Conservation (phyloP, 2,797 vertebrate genomes). For the Cephalopachus bancanus region DNA sequence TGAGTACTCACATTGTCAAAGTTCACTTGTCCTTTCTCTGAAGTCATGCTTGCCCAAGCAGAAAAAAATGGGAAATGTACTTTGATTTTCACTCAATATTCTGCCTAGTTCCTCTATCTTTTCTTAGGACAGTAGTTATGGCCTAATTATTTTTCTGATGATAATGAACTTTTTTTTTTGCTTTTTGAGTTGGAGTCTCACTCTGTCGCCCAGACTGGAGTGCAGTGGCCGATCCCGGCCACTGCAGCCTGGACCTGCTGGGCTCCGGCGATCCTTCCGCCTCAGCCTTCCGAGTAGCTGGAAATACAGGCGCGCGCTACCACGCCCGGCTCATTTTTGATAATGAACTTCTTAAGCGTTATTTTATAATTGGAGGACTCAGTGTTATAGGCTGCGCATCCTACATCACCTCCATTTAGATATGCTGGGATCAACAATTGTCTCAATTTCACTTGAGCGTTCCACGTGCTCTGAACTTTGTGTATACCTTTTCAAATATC, state of each 20-base stretch:
- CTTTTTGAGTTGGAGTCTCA: no score
- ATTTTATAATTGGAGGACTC: not conserved
- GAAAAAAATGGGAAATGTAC: not conserved
- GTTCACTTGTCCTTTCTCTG: not conserved
- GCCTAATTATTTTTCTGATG: not conserved
- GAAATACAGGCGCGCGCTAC: no score
- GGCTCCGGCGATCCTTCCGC: no score
- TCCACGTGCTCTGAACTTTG: not conserved
- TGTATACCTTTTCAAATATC: not conserved
- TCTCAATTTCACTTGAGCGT: not conserved
- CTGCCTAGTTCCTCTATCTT: not conserved
- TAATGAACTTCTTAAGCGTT: not conserved
- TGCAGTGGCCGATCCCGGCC: no score
- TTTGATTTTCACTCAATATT: not conserved
- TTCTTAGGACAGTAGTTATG: not conserved
- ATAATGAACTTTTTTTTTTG: no score
- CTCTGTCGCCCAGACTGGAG: no score
- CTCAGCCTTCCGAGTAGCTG: no score
- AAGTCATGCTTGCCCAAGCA: not conserved
- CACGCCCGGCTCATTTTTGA: no score
- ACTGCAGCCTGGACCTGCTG: no score
- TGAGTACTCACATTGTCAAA: not conserved
- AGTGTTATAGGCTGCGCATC: not conserved
- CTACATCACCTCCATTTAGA: not conserved
- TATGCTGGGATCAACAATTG: not conserved